Evolutionary conservation across 2,888 invertebrate genomes (phyloP).

Genomic region (Brenthis ino): DNA sequence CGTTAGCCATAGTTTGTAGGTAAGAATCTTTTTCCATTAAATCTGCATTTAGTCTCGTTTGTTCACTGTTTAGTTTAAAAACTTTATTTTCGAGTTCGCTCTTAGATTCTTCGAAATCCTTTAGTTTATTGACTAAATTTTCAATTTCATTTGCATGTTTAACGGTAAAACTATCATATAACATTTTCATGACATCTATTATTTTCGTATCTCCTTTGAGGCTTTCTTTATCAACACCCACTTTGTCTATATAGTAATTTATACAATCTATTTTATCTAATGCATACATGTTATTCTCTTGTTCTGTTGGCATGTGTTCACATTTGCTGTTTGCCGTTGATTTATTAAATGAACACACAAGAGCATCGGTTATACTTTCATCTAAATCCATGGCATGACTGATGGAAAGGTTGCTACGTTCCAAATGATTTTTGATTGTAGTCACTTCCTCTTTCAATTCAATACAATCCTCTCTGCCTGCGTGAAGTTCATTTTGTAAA

Average conservation of each 20-base stretch:
- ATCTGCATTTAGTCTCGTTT: slow-evolving; percentile 49
- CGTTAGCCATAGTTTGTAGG: slow-evolving; percentile 46
- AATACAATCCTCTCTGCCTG: slow-evolving; percentile 70
- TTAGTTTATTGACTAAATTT: slow-evolving; percentile 65
- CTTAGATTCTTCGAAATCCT: slow-evolving; percentile 59
- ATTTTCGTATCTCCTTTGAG: slow-evolving; percentile 55
- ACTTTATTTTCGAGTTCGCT: slow-evolving; percentile 51
- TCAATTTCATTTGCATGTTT: slow-evolving; percentile 66
- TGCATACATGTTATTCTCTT: slow-evolving; percentile 50
- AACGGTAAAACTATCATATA: slow-evolving; percentile 57
- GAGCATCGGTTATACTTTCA: slow-evolving; percentile 59
- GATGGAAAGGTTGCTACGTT: slow-evolving; percentile 61
- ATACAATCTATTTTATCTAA: slow-evolving; percentile 65
- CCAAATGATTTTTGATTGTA: slow-evolving; percentile 71
- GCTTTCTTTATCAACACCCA: slow-evolving; percentile 52
- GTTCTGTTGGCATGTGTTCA: slow-evolving; percentile 56
- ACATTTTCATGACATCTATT: slow-evolving; percentile 66
- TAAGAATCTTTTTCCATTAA: slow-evolving; percentile 52
- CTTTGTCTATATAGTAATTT: slow-evolving; percentile 61
- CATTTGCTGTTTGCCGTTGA: too few species aligned
- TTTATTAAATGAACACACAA: slow-evolving; percentile 49
- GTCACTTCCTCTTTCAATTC: slow-evolving; percentile 70
- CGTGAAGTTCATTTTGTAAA: slow-evolving; percentile 68
- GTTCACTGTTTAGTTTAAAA: slow-evolving; percentile 45
- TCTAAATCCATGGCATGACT: slow-evolving; percentile 61